Evolutionary conservation across 2,888 invertebrate genomes (phyloP), one percentile per base, ranked within the genome.

Genomic region (Athalia circularis): DNA sequence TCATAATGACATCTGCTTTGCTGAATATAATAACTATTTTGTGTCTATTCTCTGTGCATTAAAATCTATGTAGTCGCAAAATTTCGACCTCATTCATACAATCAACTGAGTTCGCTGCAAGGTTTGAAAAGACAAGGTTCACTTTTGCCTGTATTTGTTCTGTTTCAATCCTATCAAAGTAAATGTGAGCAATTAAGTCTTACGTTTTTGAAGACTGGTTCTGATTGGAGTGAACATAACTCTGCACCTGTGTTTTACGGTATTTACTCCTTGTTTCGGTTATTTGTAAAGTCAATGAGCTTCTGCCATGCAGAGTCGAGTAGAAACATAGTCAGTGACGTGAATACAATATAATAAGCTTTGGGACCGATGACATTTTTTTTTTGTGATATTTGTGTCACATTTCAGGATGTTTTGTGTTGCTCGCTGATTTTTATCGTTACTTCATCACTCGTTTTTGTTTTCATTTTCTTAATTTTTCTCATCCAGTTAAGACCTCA

Each of bases 1-100:
- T 54, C 29, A 68, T 29, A 52, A 29, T 68, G 54, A 54, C 68
- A 54, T 43, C 54, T 68, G 68, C 68, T 68, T 68, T 68, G 68
- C 68, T 68, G 43, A 54, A 68, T 52, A 68, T 52, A 67, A 52
- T 68, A 54, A 8, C 54, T 43, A 6, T 50, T 68, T 5, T n/a
- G 50, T 43, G 9, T 29, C n/a, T 54, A 43, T 29, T 29, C 29
- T 29, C 29, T 29, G 29, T 29, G 29, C 29, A 29, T 29, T 29
- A 2, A 29, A 29, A 29, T 29, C 29, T 29, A 29, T 29, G 29
- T 29, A 29, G 29, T 1, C 29, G 29, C 29, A 29, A 29, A 29
- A 29, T 29, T 29, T 29, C 29, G 29, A 29, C 2, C 2, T 29
- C 29, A 29, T 29, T 29, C 0, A 29, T 29, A 29, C 29, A 29